A percentile compares a stretch with the other conserved stretches of the same genome.
Evolutionary conservation across 2,797 vertebrate genomes (phyloP).

Genomic region (Petrocephalus sullivani): DNA sequence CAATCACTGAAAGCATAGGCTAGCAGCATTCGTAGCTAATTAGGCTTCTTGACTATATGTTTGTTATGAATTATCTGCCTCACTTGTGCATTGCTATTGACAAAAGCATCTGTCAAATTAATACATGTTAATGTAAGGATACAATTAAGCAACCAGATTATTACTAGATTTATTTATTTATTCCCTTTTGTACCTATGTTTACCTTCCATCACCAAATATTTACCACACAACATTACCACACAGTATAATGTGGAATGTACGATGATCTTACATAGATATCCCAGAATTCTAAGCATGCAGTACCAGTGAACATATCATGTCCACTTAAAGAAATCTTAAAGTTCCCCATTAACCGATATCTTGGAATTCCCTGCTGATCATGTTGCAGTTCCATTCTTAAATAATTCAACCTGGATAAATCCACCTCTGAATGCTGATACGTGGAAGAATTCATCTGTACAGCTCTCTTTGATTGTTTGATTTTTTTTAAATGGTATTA

Average conservation of each 20-base stretch:
- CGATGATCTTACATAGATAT: not conserved
- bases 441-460: not conserved
- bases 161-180: not conserved
- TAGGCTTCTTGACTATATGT: not conserved
- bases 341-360: not conserved
- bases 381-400: not conserved
- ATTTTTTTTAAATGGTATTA: constrained; percentile 26
- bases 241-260: not conserved
- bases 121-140: not conserved
- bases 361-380: not conserved
- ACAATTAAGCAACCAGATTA: not conserved
- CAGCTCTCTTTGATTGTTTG: constrained; percentile 3
- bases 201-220: not conserved
- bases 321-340: not conserved
- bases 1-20: not conserved
- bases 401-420: constrained; percentile 13
- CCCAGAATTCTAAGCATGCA: not conserved
- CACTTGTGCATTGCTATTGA: not conserved
- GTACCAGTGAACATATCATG: not conserved
- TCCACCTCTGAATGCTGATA: not conserved
- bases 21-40: not conserved
- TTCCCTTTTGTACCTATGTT: not conserved
- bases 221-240: too few species aligned
- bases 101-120: not conserved
- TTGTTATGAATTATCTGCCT: not conserved